Conservation (phyloP, 2,888 invertebrate genomes). For the Escarpia spicata region DNA sequence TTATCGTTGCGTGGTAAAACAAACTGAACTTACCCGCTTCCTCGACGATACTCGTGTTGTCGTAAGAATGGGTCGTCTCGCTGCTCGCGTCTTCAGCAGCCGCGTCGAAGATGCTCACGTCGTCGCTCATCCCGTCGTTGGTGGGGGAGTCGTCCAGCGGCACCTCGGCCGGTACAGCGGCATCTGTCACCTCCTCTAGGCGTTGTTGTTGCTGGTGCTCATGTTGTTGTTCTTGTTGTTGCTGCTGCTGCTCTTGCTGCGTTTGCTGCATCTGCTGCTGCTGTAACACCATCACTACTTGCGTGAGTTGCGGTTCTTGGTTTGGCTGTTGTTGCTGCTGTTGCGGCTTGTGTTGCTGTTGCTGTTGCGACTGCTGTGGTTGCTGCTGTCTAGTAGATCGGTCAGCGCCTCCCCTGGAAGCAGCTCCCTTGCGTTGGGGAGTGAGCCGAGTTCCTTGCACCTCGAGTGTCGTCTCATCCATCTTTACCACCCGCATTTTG, state of each 20-base stretch:
- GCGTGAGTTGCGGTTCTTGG: neutral
- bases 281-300: neutral
- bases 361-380: neutral
- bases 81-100: constrained; percentile 1
- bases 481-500: constrained; percentile 25
- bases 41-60: neutral
- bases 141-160: neutral
- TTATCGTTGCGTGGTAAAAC: neutral
- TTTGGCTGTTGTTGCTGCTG: neutral
- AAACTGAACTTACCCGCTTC: neutral
- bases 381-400: neutral
- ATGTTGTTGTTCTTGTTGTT: neutral
- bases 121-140: neutral
- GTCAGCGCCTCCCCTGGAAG: neutral
- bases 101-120: constrained; percentile 3
- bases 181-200: neutral
- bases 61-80: neutral
- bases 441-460: constrained; percentile 26
- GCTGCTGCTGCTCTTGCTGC: neutral
- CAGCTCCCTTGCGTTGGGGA: constrained; percentile 13
- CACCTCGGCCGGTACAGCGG: neutral
- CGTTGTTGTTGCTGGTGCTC: neutral
- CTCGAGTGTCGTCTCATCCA: constrained; percentile 29
- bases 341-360: neutral
- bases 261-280: neutral